Percentiles rank a stretch among this genome's conserved stretches.
Evolutionary conservation across 2,888 invertebrate genomes (phyloP).

Genomic region (Plagiodera versicolora): DNA sequence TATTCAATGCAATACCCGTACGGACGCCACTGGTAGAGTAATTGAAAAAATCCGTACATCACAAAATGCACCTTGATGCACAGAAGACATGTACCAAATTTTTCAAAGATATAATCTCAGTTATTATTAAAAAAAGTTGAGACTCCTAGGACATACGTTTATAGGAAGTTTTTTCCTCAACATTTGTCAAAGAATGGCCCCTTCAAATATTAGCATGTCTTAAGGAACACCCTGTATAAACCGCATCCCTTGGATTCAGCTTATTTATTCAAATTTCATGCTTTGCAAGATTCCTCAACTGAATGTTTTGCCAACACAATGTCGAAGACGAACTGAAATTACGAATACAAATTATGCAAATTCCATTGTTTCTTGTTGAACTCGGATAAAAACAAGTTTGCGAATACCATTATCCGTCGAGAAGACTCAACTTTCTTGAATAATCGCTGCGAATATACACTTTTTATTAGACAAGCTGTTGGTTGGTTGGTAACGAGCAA

Average conservation of each 20-base stretch:
- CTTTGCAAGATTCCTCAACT: not conserved
- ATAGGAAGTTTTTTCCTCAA: too few relatives aligned
- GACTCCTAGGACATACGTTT: too few relatives aligned
- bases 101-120: too few relatives aligned
- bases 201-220: too few relatives aligned
- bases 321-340: slow-evolving; percentile 16
- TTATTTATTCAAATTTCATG: not conserved
- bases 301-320: slow-evolving; percentile 1
- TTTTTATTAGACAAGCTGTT: too few relatives aligned
- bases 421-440: slow-evolving; percentile 17
- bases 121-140: too few relatives aligned
- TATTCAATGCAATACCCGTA: too few relatives aligned
- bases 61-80: too few relatives aligned
- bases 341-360: slow-evolving; percentile 30
- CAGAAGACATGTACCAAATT: too few relatives aligned
- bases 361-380: slow-evolving; percentile 30
- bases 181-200: too few relatives aligned
- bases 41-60: too few relatives aligned
- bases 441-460: not conserved
- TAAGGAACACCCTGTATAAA: not conserved
- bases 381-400: slow-evolving; percentile 28
- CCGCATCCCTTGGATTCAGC: not conserved
- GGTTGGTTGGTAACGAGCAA: not conserved
- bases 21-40: too few relatives aligned
- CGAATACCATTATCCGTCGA: slow-evolving; percentile 21